These are phyloP conservation scores for Gadopsis bispinosus DNA, from an alignment of 2,797 vertebrate species.

Conservation along the genomic window DNA sequence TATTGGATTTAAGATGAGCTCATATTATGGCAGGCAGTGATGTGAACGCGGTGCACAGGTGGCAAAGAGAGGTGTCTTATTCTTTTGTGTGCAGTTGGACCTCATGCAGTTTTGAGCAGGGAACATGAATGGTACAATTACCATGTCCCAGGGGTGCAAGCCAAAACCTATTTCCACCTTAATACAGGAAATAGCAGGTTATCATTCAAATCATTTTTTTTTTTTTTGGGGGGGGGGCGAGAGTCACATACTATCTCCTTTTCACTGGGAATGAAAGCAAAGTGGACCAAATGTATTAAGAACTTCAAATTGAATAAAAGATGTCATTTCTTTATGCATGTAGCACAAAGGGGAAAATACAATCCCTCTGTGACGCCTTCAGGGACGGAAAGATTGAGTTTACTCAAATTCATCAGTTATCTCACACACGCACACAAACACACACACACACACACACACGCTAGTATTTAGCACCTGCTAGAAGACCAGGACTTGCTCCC, in stretches of 20 bases:
- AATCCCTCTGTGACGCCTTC: slow-evolving; percentile 15
- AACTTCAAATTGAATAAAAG: slow-evolving; percentile 49
- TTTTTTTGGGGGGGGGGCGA: slow-evolving; percentile 21
- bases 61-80: slow-evolving; percentile 43
- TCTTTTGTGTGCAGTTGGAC: slow-evolving; percentile 57
- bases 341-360: slow-evolving; percentile 14
- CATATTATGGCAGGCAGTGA: slow-evolving; percentile 2
- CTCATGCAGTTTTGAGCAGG: slow-evolving; percentile 71
- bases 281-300: slow-evolving; percentile 35
- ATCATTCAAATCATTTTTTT: slow-evolving; percentile 23
- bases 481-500: slow-evolving; percentile 14
- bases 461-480: neutral
- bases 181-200: slow-evolving; percentile 39
- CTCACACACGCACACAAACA: neutral
- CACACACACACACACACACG: neutral
- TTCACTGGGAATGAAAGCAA: slow-evolving; percentile 21
- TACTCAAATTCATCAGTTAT: slow-evolving; percentile 32
- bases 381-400: slow-evolving; percentile 35
- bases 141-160: slow-evolving; percentile 34
- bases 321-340: slow-evolving; percentile 11
- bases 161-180: slow-evolving; percentile 59
- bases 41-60: slow-evolving; percentile 64
- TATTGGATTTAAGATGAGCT: slow-evolving; percentile 68
- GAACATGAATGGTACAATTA: slow-evolving; percentile 57
- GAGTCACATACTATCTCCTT: slow-evolving; percentile 11